Base-by-base conservation (phyloP, 2,113 vertebrate species). In the Chroicocephalus ridibundus region DNA sequence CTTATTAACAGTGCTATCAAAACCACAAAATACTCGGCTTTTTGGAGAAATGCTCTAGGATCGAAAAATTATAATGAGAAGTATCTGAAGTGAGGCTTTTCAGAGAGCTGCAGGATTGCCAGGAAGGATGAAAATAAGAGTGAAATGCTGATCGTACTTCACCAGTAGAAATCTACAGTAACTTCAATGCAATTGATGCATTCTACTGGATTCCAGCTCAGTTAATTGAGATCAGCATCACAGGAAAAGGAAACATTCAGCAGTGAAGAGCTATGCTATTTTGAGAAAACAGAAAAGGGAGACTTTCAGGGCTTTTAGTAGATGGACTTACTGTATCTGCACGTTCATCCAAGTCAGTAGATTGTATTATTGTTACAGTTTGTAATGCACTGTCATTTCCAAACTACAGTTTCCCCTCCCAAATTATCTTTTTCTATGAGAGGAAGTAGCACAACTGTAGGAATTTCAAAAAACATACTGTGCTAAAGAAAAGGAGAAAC, bases 401-500 rank as follows among this genome's bases (percentile, higher is more conserved):
- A 83, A 76, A 74, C 64, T 58, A 32, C 49, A 64, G 9, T 66
- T 74, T 55, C 22, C 54, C 27, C 36, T 69, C 31, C 21, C 19
- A 87, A 87, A 94, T 80, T 40, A 69, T 31, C 7, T 16, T 70
- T 66, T 80, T 44, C 7, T 70, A 58, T n/a, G 40, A 88, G 20
- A 91, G 15, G 58, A 90, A 85, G 40, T n/a, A 82, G 66, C 54
- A 90, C 19, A 82, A 77, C 36, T 58, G 18, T 5, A 80, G 40
- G 19, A 77, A 83, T 25, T 80, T 80, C 6, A 69, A 65, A 68
- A 86, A 89, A 47, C 31, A 74, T 20, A n/a, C 3, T 42, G 9
- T 29, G 7, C 31, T 81, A 55, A 88, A 91, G 44, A 93, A 81
- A 93, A 80, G 5, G 16, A 71, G n/a, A 95, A 91, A 69, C 25